Conservation (phyloP, 2,888 invertebrate species). For the Prosopocoilus inquinatus region DNA sequence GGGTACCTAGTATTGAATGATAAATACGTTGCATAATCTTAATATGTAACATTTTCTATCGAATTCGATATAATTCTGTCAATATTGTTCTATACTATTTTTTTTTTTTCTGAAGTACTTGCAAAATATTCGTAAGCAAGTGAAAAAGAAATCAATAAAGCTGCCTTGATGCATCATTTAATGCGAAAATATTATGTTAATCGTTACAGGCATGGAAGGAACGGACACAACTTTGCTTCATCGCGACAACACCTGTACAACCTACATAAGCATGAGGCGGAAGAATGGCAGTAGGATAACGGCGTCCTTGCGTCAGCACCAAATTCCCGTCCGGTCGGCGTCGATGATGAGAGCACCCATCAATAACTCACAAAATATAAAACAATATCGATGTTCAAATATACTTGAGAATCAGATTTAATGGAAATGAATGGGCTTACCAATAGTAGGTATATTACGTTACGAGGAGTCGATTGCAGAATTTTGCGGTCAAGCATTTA, state of each 20-base stretch:
- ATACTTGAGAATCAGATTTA: slow-evolving; percentile 19
- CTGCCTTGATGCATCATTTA: too few relatives aligned
- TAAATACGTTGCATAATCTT: too few relatives aligned
- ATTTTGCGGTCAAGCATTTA: too few relatives aligned
- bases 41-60: too few relatives aligned
- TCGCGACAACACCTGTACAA: slow-evolving; percentile 63
- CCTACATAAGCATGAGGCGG: slow-evolving; percentile 60
- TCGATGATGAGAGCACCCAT: slow-evolving; percentile 35
- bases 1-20: too few relatives aligned
- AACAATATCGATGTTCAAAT: slow-evolving; percentile 6
- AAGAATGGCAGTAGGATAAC: slow-evolving; percentile 40
- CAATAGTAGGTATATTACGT: too few relatives aligned
- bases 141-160: too few relatives aligned
- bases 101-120: too few relatives aligned
- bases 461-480: too few relatives aligned
- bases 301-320: slow-evolving; percentile 30
- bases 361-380: slow-evolving; percentile 16
- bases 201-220: slow-evolving; percentile 47
- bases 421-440: neutral
- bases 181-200: neutral
- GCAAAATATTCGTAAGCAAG: too few relatives aligned
- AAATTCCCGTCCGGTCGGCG: slow-evolving; percentile 40
- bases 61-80: too few relatives aligned
- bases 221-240: slow-evolving; percentile 59
- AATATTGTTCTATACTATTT: too few relatives aligned